Evolutionary conservation across 2,888 invertebrate genomes (phyloP).

Genomic region (Rhagonycha fulva): DNA sequence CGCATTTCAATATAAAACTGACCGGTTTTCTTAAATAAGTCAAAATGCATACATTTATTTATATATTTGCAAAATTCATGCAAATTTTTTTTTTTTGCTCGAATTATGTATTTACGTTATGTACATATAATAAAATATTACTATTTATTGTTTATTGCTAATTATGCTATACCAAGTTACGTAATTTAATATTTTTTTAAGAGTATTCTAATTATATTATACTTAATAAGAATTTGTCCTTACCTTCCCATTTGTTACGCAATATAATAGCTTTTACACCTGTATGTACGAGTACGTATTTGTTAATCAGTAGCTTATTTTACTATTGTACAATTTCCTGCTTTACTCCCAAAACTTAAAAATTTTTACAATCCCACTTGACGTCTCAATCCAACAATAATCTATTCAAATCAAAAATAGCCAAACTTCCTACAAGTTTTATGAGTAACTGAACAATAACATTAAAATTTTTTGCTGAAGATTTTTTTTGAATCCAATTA

Average conservation of each 20-base stretch:
- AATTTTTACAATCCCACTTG: background rate
- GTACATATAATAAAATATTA: background rate
- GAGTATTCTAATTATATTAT: background rate
- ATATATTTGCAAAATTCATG: background rate
- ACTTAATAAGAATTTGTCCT: conserved; percentile 12
- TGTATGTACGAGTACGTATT: background rate
- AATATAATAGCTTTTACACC: conserved; percentile 8
- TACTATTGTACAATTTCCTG: background rate
- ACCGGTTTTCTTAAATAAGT: background rate
- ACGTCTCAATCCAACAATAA: background rate
- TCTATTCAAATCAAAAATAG: background rate
- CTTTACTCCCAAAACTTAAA: background rate
- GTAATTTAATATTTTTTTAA: background rate
- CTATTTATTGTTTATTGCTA: background rate
- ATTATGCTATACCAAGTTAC: background rate
- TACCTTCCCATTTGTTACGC: conserved; percentile 9
- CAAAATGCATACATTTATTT: background rate
- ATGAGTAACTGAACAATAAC: background rate
- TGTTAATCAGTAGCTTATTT: background rate
- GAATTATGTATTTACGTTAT: background rate
- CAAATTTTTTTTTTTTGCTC: background rate
- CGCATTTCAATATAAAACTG: background rate
- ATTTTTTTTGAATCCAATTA: background rate
- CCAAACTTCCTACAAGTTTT: background rate
- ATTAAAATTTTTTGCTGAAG: background rate